Percentiles rank a stretch among this genome's conserved stretches.
phyloP scores from a whole-genome alignment of 2,888 invertebrate species.

The Tenodera sinensis region DNA sequence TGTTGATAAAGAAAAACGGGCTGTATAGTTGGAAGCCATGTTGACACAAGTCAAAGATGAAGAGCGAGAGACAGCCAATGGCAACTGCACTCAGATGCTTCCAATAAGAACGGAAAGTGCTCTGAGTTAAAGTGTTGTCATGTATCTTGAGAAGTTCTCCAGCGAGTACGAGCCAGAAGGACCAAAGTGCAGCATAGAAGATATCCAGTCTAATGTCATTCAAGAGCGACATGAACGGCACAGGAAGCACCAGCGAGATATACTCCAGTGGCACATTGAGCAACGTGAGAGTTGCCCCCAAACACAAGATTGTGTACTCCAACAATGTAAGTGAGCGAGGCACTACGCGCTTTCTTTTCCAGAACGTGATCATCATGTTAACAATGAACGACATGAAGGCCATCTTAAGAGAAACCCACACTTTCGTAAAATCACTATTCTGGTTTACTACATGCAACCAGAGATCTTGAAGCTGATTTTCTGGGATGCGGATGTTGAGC shows the following conservation, averaged over 20 bases:
- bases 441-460: constrained; percentile 87
- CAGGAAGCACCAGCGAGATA: constrained; percentile 79
- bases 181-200: constrained; percentile 91
- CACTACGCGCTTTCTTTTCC: constrained; percentile 82
- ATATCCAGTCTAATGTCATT: constrained; percentile 95
- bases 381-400: constrained; percentile 85
- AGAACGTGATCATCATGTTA: constrained; percentile 85
- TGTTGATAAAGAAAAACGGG: constrained; percentile 96
- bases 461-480: constrained; percentile 67
- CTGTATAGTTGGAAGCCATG: constrained; percentile 91
- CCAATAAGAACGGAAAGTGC: constrained; percentile 85
- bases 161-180: constrained; percentile 98
- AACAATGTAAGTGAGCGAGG: constrained; percentile 83
- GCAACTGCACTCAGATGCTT: constrained; percentile 89
- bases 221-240: constrained; percentile 93
- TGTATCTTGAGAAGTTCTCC: constrained; percentile 94
- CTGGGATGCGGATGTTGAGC: constrained; percentile 86
- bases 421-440: constrained; percentile 97
- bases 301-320: constrained; percentile 86
- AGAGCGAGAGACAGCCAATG: constrained; percentile 83
- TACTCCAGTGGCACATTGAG: constrained; percentile 93
- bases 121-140: constrained; percentile 71
- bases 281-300: constrained; percentile 81
- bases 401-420: constrained; percentile 92
- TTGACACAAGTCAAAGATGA: constrained; percentile 96